These are phyloP conservation scores for Ibidorhyncha struthersii DNA, from an alignment of 2,113 vertebrate species.

Conservation along the genomic window DNA sequence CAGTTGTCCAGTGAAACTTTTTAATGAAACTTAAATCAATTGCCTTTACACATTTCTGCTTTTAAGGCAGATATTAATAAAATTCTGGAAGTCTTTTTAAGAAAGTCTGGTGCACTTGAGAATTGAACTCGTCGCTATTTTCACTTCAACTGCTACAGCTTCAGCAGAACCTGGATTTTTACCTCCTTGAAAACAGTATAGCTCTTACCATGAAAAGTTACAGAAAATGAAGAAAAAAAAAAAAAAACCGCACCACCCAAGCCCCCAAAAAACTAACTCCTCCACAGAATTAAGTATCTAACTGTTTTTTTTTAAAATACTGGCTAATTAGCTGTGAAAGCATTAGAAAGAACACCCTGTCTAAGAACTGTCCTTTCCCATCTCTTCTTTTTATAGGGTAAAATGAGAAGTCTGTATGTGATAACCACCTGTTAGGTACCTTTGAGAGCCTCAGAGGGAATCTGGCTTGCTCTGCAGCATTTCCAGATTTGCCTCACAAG, in stretches of 20 bases:
- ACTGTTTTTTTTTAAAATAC: background rate
- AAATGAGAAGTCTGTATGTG: background rate
- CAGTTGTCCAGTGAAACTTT: background rate
- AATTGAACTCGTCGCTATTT: background rate
- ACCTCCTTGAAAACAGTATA: background rate
- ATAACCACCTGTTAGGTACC: background rate
- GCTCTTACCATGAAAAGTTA: background rate
- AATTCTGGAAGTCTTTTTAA: background rate
- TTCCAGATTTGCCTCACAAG: background rate
- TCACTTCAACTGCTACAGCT: background rate
- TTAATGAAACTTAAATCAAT: background rate
- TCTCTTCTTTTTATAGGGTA: background rate
- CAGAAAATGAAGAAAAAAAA: background rate
- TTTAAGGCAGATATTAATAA: background rate
- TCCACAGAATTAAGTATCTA: background rate
- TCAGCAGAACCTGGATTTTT: background rate
- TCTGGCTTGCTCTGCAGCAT: background rate
- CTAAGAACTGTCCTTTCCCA: background rate
- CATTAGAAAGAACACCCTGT: background rate
- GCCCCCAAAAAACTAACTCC: accelerated
- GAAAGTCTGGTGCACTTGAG: background rate
- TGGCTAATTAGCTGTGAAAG: background rate
- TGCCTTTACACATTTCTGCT: background rate
- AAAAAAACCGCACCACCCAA: no score
- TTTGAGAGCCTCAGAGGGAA: background rate